A percentile compares a stretch with the other conserved stretches of the same genome.
Conservation (phyloP, 2,888 invertebrate genomes). For the Drosophila anomalipes region DNA sequence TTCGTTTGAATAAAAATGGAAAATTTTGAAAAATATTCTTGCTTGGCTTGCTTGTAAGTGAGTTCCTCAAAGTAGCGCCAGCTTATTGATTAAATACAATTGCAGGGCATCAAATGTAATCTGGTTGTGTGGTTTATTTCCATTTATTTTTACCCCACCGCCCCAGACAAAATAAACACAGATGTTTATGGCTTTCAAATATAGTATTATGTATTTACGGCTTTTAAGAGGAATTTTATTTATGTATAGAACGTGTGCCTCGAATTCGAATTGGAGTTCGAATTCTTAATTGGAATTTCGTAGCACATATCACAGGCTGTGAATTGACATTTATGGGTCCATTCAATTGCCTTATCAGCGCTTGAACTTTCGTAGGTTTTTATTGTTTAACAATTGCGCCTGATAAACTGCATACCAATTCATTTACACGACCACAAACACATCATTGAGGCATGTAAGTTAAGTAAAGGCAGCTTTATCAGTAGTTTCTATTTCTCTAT, state of each 20-base stretch:
- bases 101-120: slow-evolving; percentile 3
- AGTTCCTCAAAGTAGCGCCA: not conserved
- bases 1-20: not conserved
- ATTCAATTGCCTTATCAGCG: slow-evolving; percentile 48
- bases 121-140: not conserved
- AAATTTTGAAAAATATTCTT: not conserved
- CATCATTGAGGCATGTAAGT: slow-evolving; percentile 22
- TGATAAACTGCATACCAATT: slow-evolving; percentile 66
- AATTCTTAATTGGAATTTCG: slow-evolving; percentile 8
- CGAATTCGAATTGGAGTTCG: not conserved
- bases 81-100: not conserved
- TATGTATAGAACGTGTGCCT: slow-evolving; percentile 47
- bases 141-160: not conserved
- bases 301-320: slow-evolving; percentile 16
- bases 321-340: slow-evolving; percentile 47
- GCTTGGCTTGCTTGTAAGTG: not conserved
- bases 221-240: slow-evolving; percentile 59
- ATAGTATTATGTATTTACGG: slow-evolving; percentile 52
- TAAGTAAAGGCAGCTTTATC: slow-evolving; percentile 53
- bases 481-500: slow-evolving; percentile 3
- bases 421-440: slow-evolving; percentile 49
- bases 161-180: slow-evolving; percentile 42
- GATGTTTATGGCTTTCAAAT: slow-evolving; percentile 36
- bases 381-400: slow-evolving; percentile 62
- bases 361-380: slow-evolving; percentile 38